Conservation (phyloP, 2,888 invertebrate species). For the Apodemia mormo region DNA sequence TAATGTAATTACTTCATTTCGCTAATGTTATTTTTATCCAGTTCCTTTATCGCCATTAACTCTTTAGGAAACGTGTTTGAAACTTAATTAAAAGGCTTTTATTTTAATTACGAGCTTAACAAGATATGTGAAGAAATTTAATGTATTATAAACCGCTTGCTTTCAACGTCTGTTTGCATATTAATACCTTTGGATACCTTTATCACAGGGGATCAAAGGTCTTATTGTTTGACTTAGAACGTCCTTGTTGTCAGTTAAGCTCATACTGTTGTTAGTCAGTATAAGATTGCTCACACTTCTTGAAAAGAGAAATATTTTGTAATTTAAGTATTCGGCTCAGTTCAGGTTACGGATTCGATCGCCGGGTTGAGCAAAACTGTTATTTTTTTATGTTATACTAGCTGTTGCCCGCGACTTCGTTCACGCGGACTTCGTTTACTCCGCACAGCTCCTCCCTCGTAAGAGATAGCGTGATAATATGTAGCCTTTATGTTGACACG, state of each 20-base stretch:
- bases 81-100: neutral
- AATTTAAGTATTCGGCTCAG: too few species aligned
- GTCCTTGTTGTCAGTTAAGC: neutral
- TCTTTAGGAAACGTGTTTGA: neutral
- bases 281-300: too few species aligned
- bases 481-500: too few species aligned
- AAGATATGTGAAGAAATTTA: constrained; percentile 12
- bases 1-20: neutral
- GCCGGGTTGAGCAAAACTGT: too few species aligned
- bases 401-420: too few species aligned
- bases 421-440: too few species aligned
- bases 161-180: neutral
- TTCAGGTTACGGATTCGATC: too few species aligned
- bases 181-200: constrained; percentile 7
- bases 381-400: too few species aligned
- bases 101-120: constrained; percentile 7
- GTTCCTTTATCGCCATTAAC: neutral
- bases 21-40: constrained; percentile 6
- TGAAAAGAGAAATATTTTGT: too few species aligned
- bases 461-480: too few species aligned
- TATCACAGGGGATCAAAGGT: neutral
- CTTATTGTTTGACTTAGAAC: constrained; percentile 6
- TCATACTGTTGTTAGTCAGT: too few species aligned
- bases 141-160: constrained; percentile 5
- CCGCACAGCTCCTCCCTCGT: too few species aligned